These are phyloP conservation scores for Semnornis frantzii DNA, from an alignment of 2,113 vertebrate genomes.

Conservation along the genomic window DNA sequence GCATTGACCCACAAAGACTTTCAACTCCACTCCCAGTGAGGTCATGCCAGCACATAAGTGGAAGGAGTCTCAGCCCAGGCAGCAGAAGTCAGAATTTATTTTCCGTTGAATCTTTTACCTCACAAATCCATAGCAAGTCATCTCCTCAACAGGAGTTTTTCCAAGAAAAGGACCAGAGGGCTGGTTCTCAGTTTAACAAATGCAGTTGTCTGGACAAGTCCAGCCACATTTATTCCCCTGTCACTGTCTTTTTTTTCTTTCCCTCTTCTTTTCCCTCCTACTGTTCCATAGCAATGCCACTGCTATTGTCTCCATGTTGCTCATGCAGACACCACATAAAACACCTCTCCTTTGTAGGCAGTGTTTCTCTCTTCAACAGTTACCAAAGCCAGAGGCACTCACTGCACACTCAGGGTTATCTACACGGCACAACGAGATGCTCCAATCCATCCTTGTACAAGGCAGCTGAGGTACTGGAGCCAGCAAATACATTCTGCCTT, in stretches of 20 bases:
- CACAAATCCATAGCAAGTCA: constrained; percentile 27
- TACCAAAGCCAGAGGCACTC: neutral
- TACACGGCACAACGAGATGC: neutral
- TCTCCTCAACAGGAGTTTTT: neutral
- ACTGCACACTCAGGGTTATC: neutral
- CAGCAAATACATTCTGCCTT: neutral
- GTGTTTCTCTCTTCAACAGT: neutral
- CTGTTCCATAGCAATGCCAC: neutral
- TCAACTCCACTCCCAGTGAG: neutral
- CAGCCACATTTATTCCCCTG: neutral
- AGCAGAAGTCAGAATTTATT: constrained; percentile 17
- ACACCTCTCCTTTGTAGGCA: neutral
- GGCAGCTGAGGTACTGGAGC: neutral
- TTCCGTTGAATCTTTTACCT: constrained; percentile 2
- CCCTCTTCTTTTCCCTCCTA: neutral
- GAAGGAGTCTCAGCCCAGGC: neutral
- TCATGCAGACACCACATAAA: accelerated
- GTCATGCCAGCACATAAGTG: neutral
- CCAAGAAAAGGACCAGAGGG: neutral
- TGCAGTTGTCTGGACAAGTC: neutral
- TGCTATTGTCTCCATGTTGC: neutral
- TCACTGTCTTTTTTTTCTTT: neutral
- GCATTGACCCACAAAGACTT: neutral
- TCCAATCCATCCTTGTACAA: neutral
- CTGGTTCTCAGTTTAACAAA: neutral